Conservation (phyloP, 2,113 vertebrate genomes). For the Aspidoscelis tigris region DNA sequence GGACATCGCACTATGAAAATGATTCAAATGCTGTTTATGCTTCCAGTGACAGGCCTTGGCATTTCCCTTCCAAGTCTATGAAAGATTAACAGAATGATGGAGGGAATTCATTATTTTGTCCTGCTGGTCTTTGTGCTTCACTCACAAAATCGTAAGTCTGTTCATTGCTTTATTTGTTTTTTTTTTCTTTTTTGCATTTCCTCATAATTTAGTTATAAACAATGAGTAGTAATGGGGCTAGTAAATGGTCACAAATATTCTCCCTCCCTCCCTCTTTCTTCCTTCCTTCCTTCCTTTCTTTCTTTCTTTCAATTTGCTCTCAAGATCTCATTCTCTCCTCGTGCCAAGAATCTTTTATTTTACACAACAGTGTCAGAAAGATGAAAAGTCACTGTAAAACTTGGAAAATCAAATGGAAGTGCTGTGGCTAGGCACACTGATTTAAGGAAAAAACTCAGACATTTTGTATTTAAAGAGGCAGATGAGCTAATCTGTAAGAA, state of each 20-base stretch:
- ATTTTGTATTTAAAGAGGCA: not conserved
- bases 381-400: not conserved
- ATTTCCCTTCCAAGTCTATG: constrained; percentile 29
- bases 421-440: not conserved
- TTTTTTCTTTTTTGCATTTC: not conserved
- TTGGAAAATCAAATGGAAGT: constrained; percentile 18
- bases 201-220: not conserved
- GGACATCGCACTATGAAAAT: not conserved
- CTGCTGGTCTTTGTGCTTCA: constrained; percentile 15
- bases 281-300: too few relatives aligned
- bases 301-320: too few relatives aligned
- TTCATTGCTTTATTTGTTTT: not conserved
- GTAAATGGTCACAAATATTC: not conserved
- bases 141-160: not conserved
- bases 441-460: constrained; percentile 1
- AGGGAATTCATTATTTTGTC: constrained; percentile 37
- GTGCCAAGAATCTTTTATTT: not conserved
- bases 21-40: constrained; percentile 37
- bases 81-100: constrained; percentile 18
- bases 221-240: not conserved
- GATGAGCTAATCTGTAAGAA: not conserved
- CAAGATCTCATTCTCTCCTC: not conserved
- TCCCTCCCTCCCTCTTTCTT: not conserved
- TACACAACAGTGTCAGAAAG: not conserved
- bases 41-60: not conserved